A percentile compares a stretch with the other conserved stretches of the same genome.
These are phyloP conservation scores for Thera obeliscata DNA, from an alignment of 2,888 invertebrate species.

Conservation along the genomic window DNA sequence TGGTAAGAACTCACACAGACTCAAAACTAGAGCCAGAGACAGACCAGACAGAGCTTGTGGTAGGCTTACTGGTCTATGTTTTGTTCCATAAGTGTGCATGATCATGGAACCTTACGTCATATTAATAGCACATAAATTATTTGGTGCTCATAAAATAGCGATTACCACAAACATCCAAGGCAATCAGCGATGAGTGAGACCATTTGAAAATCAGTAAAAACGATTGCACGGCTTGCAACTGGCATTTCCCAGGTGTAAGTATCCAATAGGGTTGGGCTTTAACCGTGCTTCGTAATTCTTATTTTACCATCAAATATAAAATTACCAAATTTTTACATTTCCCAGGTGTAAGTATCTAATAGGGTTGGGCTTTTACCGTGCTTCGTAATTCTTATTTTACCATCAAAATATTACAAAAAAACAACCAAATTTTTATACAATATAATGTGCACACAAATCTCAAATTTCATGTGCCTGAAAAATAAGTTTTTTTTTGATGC, in stretches of 20 bases:
- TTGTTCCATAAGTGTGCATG: background rate
- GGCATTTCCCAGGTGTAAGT: slow-evolving; percentile 59
- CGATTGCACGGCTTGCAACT: slow-evolving; percentile 51
- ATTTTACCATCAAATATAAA: too few species aligned
- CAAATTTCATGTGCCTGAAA: too few species aligned
- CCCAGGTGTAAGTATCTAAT: slow-evolving; percentile 49
- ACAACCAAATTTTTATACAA: too few species aligned
- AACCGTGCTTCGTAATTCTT: background rate
- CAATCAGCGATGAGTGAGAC: slow-evolving; percentile 19
- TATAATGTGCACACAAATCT: too few species aligned
- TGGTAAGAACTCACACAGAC: too few species aligned
- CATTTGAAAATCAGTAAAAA: slow-evolving; percentile 32
- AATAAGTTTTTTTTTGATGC: too few species aligned
- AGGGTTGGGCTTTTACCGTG: slow-evolving; percentile 8
- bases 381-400: too few species aligned
- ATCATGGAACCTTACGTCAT: slow-evolving; percentile 13
- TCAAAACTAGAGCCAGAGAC: too few species aligned
- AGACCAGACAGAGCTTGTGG: too few species aligned
- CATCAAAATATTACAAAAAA: too few species aligned
- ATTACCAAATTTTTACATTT: too few species aligned
- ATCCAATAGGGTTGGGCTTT: slow-evolving; percentile 14
- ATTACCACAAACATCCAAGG: slow-evolving; percentile 38
- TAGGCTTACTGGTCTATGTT: background rate
- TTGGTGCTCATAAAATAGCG: slow-evolving; percentile 36
- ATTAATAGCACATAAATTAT: slow-evolving; percentile 23